Conservation (phyloP, 1,140 invertebrate species). For the Drosophila willistoni region DNA sequence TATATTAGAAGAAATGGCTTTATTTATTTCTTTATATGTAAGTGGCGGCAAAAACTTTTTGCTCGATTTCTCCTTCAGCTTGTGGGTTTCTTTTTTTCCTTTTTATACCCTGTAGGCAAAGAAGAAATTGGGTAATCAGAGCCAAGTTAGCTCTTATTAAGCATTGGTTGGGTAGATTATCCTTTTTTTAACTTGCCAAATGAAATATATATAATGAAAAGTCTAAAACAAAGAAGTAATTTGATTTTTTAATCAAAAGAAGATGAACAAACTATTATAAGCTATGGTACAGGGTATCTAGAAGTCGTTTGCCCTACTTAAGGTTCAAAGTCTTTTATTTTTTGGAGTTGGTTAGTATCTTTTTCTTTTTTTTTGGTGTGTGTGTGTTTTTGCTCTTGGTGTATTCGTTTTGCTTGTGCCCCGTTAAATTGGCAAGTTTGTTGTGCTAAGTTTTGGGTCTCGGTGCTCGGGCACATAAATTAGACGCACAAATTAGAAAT, state of each 20-base stretch:
- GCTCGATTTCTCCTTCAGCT: conserved; percentile 38
- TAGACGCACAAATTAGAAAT: conserved; percentile 82
- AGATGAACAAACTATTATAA: too few species aligned
- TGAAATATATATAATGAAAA: too few species aligned
- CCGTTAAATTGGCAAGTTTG: conserved; percentile 81
- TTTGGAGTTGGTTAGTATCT: conserved; percentile 13
- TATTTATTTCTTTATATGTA: conserved; percentile 82
- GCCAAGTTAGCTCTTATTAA: too few species aligned
- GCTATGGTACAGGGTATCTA: not conserved
- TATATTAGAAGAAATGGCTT: conserved; percentile 83
- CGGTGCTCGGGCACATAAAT: conserved; percentile 74
- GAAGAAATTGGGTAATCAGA: too few species aligned
- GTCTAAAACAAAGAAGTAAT: too few species aligned
- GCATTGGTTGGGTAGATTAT: too few species aligned
- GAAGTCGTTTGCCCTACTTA: conserved; percentile 12
- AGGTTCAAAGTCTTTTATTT: conserved; percentile 15
- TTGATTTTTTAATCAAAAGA: too few species aligned
- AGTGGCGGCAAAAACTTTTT: conserved; percentile 77
- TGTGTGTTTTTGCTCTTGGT: conserved; percentile 15
- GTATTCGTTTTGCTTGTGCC: conserved; percentile 51
- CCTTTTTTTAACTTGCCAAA: too few species aligned
- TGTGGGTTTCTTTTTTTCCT: conserved; percentile 16
- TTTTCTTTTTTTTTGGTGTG: too few species aligned
- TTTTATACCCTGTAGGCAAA: conserved; percentile 1
- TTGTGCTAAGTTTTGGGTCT: conserved; percentile 77